phyloP scores from a whole-genome alignment of 2,888 invertebrate species.

The Romanomermis culicivorax region DNA sequence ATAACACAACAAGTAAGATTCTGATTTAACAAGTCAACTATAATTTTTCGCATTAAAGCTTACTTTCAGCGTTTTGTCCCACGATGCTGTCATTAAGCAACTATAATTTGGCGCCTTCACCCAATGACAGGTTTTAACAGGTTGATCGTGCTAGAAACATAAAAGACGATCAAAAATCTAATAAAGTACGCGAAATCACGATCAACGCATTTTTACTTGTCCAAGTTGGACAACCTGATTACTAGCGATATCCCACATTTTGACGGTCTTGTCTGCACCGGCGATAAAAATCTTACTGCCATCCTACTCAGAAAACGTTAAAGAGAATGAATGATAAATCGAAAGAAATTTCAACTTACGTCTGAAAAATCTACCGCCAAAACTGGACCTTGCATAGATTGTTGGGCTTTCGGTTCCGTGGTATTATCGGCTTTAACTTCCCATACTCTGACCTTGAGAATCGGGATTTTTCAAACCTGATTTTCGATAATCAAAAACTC shows the following conservation, averaged over 20 bases:
- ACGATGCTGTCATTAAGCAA: conserved; percentile 94
- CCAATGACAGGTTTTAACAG: conserved; percentile 91
- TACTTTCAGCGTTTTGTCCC: conserved; percentile 86
- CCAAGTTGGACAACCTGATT: conserved; percentile 33
- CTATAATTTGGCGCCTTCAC: conserved; percentile 79
- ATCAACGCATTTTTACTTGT: conserved; percentile 21
- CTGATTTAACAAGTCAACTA: neutral
- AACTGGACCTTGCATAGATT: conserved; percentile 67
- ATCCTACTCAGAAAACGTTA: no score
- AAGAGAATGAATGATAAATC: conserved; percentile 11
- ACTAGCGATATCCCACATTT: conserved; percentile 36
- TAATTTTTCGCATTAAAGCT: neutral
- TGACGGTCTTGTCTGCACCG: conserved; percentile 35
- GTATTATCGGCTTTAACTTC: conserved; percentile 59
- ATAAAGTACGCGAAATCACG: neutral
- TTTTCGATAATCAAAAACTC: neutral
- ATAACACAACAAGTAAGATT: neutral
- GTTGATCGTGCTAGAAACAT: conserved; percentile 54
- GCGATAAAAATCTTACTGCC: conserved; percentile 36
- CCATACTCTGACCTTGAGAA: conserved; percentile 56
- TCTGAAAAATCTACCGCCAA: conserved; percentile 95
- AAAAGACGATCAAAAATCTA: neutral
- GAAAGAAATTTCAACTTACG: conserved; percentile 25
- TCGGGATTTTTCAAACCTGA: neutral
- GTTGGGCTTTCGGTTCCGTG: conserved; percentile 85